These are phyloP conservation scores for Campoletis raptor DNA, from an alignment of 2,888 invertebrate genomes.

Conservation along the genomic window DNA sequence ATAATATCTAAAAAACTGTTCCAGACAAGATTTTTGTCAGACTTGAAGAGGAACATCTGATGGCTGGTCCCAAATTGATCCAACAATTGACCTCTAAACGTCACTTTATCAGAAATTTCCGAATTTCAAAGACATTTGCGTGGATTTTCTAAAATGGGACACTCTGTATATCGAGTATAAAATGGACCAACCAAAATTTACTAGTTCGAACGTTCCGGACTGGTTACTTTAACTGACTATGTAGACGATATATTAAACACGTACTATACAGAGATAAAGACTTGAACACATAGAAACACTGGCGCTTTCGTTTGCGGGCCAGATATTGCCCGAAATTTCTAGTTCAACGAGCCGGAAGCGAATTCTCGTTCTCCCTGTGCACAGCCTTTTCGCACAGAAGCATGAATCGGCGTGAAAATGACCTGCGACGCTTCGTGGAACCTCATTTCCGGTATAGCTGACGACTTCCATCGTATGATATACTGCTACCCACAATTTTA, in stretches of 20 bases:
- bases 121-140: too few species aligned
- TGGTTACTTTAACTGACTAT: slow-evolving; percentile 37
- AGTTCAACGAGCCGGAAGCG: slow-evolving; percentile 78
- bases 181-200: slow-evolving; percentile 50
- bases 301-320: slow-evolving; percentile 47
- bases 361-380: slow-evolving; percentile 71
- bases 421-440: slow-evolving; percentile 75
- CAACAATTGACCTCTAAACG: too few species aligned
- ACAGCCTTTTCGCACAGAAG: slow-evolving; percentile 72
- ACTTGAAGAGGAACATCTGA: too few species aligned
- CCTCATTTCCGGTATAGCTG: slow-evolving; percentile 75
- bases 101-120: too few species aligned
- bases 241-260: slow-evolving; percentile 29
- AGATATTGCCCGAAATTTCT: slow-evolving; percentile 78
- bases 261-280: slow-evolving; percentile 1
- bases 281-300: background rate
- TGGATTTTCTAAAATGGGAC: too few species aligned
- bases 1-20: too few species aligned
- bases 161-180: background rate
- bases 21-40: too few species aligned
- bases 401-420: slow-evolving; percentile 65
- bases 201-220: slow-evolving; percentile 43
- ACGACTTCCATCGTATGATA: slow-evolving; percentile 34
- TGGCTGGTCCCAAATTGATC: too few species aligned
- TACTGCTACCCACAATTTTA: slow-evolving; percentile 15